phyloP scores from a whole-genome alignment of 2,113 vertebrate species.

The Pogonocichla stellata region DNA sequence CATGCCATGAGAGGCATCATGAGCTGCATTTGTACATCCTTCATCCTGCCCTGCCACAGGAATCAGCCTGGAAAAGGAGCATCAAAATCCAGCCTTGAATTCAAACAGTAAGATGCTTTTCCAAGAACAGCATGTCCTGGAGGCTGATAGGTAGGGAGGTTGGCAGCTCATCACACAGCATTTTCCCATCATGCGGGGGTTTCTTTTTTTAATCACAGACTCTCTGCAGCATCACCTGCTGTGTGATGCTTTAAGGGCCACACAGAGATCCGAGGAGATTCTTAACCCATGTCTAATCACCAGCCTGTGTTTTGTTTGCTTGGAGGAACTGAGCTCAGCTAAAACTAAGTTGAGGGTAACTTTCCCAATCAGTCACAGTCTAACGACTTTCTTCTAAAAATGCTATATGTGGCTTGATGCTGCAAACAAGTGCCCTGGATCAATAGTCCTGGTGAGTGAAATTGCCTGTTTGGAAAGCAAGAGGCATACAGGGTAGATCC shows the following conservation, averaged over 20 bases:
- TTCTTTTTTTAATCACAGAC: constrained; percentile 5
- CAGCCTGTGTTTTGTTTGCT: neutral
- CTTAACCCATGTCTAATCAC: neutral
- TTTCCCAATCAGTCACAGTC: neutral
- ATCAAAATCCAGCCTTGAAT: neutral
- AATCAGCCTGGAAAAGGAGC: neutral
- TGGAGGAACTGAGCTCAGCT: neutral
- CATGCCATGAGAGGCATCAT: neutral
- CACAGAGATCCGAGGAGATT: neutral
- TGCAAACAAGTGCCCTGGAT: neutral
- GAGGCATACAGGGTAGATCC: neutral
- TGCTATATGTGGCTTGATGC: neutral
- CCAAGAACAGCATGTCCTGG: neutral
- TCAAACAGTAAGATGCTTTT: neutral
- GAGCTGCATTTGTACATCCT: neutral
- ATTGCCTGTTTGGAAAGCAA: neutral
- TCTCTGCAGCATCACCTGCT: neutral
- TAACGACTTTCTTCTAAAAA: constrained; percentile 27
- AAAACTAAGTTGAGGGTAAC: neutral
- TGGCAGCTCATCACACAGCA: constrained; percentile 25
- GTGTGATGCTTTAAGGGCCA: neutral
- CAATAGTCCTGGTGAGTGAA: neutral
- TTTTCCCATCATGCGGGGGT: neutral
- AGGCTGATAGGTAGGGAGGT: neutral
- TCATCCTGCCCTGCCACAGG: neutral